Base-by-base conservation (phyloP, 2,113 vertebrate genomes). In the Trichechus manatus region DNA sequence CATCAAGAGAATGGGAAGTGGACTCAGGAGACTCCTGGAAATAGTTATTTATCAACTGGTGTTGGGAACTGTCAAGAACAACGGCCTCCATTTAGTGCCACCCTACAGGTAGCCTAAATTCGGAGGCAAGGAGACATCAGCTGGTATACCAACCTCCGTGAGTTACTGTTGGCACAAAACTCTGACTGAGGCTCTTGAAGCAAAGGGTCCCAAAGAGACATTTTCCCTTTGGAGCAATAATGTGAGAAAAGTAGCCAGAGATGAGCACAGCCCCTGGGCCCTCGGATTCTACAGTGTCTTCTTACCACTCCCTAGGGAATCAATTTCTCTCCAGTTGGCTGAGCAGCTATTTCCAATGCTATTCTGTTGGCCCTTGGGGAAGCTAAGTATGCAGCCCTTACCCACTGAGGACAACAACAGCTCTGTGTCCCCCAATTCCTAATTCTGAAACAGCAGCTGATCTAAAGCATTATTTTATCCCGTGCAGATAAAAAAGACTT, bases 51-150 rank as follows among this genome's bases (percentile, higher is more conserved):
- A 59, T n/a, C 70, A 89, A 14, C 27, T 61, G 25, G 44, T 53
- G 8, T 50, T 23, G 31, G 36, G 27, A 77, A 64, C 14, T 36
- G 2, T 36, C 59, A 15, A 9, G 74, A 92, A 47, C 47, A 20
- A 44, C 53, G 36, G 39, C 14, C n/a, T 86, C 31, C 68, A n/a
- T 11, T 70, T 33, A 88, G 36, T 6, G 2, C 44, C 53, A 59
- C 80, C 44, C 27, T 22, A 64, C 15, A 74, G 81, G 70, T 39
- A 79, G 42, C 47, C 56, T 47, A 14, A 61, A 44, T 82, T 61
- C 39, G 83, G 61, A 94, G 86, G 11, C 74, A 50, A 81, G 61
- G 44, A 85, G 50, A 82, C n/a, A 22, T 31, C 84, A 64, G 36
- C 42, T 33, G 19, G 20, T 15, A 9, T 8, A n/a, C 9, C 63